Base-by-base conservation (phyloP, 2,797 vertebrate species). In the Loriculus beryllinus region DNA sequence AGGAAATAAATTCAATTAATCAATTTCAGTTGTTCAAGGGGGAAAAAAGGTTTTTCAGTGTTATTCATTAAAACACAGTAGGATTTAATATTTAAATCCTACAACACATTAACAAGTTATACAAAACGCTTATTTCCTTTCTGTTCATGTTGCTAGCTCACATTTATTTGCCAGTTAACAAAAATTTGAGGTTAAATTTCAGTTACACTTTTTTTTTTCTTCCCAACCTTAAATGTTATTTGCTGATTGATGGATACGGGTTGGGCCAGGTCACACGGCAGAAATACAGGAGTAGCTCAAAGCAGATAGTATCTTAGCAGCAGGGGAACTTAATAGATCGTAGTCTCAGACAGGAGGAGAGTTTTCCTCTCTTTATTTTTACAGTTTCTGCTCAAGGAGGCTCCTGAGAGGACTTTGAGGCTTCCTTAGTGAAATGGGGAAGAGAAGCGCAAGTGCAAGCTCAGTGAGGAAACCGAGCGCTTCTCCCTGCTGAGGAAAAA, bases 281-380 rank as follows among this genome's bases (percentile, higher is more conserved):
- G 37, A 88, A 92, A 71, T 25, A 29, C 60, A 74, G 29, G 25
- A 57, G 71, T 3, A 84, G 51, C 56, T 85, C 57, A 68, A 83
- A 92, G 81, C 60, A 91, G 81, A 60, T 52, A 43, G 48, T 71
- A 81, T 81, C 92, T 90, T 82, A 82, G 89, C 88, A 95, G 80
- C 83, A 82, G 43, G 51, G 74, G 64, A 96, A 90, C 54, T 74
- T 69, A 31, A 56, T 0, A 74, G 64, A 82, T 39, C 23, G 10
- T 37, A 15, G 21, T 40, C 62, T 59, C 17, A 10, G 65, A 47
- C 28, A 78, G 22, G 29, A 79, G 42, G 78, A 69, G 15, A 33
- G 25, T 28, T 71, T 82, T 77, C 11, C 10, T 69, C 31, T 28
- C 40, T 23, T n/a, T 51, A n/a, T 40, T 79, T 80, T 79, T 82